Percentiles rank a stretch among this genome's conserved stretches.
These are phyloP conservation scores for Colossoma macropomum DNA, from an alignment of 2,113 vertebrate genomes.

Conservation along the genomic window DNA sequence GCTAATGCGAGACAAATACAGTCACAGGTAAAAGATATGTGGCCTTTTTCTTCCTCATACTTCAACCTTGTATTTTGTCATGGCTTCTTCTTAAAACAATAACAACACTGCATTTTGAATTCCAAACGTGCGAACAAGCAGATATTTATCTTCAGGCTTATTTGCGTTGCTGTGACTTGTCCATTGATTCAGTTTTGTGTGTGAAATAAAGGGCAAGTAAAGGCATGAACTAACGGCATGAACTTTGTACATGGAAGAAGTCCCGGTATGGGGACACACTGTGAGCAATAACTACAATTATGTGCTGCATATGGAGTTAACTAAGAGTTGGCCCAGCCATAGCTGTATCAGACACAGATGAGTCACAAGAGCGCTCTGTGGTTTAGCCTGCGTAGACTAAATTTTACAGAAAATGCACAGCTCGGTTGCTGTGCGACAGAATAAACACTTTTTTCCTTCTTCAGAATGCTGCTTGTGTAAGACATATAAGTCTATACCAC, in stretches of 20 bases:
- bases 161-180: background rate
- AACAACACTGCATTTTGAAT: background rate
- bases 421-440: background rate
- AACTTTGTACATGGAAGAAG: background rate
- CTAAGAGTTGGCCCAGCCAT: background rate
- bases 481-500: background rate
- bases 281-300: background rate
- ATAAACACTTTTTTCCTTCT: background rate
- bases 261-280: background rate
- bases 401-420: background rate
- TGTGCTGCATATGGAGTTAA: background rate
- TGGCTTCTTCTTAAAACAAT: background rate
- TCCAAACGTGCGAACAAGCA: background rate
- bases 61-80: too few relatives aligned
- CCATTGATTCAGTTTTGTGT: background rate
- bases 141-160: background rate
- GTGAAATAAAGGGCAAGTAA: background rate
- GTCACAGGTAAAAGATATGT: background rate
- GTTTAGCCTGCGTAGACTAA: constrained; percentile 10
- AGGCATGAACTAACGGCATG: constrained; percentile 28
- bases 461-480: background rate
- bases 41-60: too few relatives aligned
- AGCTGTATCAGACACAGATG: constrained; percentile 1
- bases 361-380: constrained; percentile 37
- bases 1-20: background rate